A percentile compares a stretch with the other conserved stretches of the same genome.
phyloP scores from a whole-genome alignment of 2,797 vertebrate species.

The Vespertilio murinus region DNA sequence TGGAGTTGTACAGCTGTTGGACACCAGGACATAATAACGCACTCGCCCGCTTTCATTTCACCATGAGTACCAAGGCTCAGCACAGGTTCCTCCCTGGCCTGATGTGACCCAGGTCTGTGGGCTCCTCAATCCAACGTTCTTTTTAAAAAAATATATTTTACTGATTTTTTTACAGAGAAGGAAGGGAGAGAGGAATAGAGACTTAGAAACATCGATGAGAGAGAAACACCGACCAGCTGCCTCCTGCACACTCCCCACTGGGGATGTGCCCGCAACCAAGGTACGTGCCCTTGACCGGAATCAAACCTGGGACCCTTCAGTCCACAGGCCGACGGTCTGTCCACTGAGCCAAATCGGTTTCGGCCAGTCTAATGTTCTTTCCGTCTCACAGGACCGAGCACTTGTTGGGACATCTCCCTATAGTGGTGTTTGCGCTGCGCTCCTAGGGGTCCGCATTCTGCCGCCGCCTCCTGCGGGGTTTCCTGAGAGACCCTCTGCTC shows the following conservation, averaged over 20 bases:
- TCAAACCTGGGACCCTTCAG: too few relatives aligned
- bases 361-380: too few relatives aligned
- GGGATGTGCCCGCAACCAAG: too few relatives aligned
- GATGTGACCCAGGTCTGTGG: background rate
- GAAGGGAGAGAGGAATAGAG: too few relatives aligned
- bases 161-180: too few relatives aligned
- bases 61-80: background rate
- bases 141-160: too few relatives aligned
- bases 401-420: background rate
- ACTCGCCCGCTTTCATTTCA: background rate
- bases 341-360: too few relatives aligned
- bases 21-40: background rate
- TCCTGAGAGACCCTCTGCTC: background rate
- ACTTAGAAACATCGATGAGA: too few relatives aligned
- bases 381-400: accelerated
- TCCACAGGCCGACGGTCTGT: too few relatives aligned
- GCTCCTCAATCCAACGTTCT: accelerated
- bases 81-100: background rate
- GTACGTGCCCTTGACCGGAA: too few relatives aligned
- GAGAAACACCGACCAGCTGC: too few relatives aligned
- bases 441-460: background rate
- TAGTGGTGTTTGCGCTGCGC: background rate
- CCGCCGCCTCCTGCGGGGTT: background rate
- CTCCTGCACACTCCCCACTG: too few relatives aligned
- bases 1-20: background rate